Evolutionary conservation across 1,140 invertebrate species (phyloP).

Genomic region (Calliopsis andreniformis): DNA sequence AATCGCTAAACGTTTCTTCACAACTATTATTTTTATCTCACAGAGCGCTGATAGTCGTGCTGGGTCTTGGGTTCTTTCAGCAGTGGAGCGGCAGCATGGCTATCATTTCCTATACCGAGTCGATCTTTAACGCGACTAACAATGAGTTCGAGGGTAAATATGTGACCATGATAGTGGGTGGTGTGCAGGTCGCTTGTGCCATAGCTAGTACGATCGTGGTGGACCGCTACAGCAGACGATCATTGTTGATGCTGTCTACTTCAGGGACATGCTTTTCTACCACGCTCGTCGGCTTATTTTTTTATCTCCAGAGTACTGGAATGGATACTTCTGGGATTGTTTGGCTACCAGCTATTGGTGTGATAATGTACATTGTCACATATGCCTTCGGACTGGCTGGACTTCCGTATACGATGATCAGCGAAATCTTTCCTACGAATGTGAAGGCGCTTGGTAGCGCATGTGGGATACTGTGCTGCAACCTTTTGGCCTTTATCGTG

Average conservation of each 20-base stretch:
- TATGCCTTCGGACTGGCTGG: conserved; percentile 87
- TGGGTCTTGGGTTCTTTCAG: conserved; percentile 86
- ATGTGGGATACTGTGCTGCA: conserved; percentile 85
- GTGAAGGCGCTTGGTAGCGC: conserved; percentile 86
- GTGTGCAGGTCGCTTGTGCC: conserved; percentile 84
- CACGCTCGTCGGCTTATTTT: conserved; percentile 79
- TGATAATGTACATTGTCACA: conserved; percentile 85
- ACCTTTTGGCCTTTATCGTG: conserved; percentile 82
- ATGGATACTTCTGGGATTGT: conserved; percentile 76
- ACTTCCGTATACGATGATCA: conserved; percentile 86
- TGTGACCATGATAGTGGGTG: conserved; percentile 85
- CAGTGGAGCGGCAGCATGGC: conserved; percentile 88
- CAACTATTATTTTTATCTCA: neutral
- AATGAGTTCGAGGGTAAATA: conserved; percentile 78
- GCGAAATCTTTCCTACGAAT: conserved; percentile 87
- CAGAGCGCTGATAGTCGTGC: conserved; percentile 83
- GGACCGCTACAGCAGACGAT: conserved; percentile 86
- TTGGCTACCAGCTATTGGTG: conserved; percentile 84
- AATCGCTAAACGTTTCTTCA: no score
- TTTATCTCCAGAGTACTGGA: conserved; percentile 81
- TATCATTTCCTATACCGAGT: conserved; percentile 86
- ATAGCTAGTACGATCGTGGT: conserved; percentile 83
- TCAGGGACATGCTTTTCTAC: conserved; percentile 80
- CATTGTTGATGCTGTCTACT: conserved; percentile 84
- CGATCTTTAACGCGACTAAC: conserved; percentile 85